Evolutionary conservation across 2,888 invertebrate species (phyloP).

Genomic region (Steromphala cineraria): DNA sequence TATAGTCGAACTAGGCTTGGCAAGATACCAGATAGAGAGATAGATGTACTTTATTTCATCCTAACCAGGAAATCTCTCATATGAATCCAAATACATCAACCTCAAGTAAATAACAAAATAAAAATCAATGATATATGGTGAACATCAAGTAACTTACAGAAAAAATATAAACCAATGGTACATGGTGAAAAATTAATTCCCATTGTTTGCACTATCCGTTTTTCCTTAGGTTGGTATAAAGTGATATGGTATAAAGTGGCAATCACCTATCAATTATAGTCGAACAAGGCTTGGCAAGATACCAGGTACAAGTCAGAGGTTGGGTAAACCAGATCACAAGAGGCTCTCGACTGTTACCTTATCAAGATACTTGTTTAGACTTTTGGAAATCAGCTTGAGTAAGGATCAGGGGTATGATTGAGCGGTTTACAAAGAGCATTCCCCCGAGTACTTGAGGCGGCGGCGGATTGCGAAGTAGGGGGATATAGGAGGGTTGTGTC

Average conservation of each 20-base stretch:
- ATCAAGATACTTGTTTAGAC: conserved; percentile 3
- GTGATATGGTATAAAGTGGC: not conserved
- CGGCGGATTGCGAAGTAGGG: not conserved
- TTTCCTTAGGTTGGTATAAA: not conserved
- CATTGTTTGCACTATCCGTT: too few species aligned
- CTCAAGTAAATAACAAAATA: too few species aligned
- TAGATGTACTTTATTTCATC: too few species aligned
- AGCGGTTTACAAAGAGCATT: not conserved
- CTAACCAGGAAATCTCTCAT: too few species aligned
- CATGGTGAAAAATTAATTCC: too few species aligned
- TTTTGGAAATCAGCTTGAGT: not conserved
- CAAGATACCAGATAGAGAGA: not conserved
- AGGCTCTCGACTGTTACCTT: not conserved
- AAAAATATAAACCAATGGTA: too few species aligned
- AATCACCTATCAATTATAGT: not conserved
- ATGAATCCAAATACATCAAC: too few species aligned
- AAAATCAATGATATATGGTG: too few species aligned
- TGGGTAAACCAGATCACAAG: not conserved
- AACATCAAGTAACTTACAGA: too few species aligned
- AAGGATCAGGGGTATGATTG: not conserved
- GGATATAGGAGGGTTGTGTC: not conserved
- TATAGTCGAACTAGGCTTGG: not conserved
- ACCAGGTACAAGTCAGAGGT: not conserved
- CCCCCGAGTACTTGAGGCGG: not conserved
- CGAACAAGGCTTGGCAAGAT: not conserved